phyloP scores from a whole-genome alignment of 2,888 invertebrate genomes.

The Cephus pulcher region DNA sequence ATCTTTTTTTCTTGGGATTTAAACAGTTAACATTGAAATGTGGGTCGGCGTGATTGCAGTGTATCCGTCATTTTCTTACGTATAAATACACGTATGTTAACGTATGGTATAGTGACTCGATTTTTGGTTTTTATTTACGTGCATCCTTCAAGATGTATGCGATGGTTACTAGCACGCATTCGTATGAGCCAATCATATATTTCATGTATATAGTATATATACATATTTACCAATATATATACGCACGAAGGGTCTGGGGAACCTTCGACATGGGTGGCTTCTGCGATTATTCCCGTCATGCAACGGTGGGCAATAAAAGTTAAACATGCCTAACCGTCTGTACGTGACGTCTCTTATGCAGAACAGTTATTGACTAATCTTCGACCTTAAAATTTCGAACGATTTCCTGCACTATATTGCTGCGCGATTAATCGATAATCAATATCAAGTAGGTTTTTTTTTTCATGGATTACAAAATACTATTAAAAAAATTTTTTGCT shows the following conservation, averaged over 20 bases:
- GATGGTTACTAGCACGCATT: not conserved
- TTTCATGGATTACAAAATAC: not conserved
- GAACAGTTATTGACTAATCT: slow-evolving; percentile 39
- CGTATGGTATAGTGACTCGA: not conserved
- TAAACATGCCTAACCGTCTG: slow-evolving; percentile 57
- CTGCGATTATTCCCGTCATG: slow-evolving; percentile 61
- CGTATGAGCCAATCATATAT: not conserved
- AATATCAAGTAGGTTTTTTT: not conserved
- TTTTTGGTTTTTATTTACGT: not conserved
- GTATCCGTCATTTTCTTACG: slow-evolving; percentile 23
- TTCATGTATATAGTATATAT: not conserved
- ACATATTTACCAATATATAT: not conserved
- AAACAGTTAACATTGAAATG: not conserved
- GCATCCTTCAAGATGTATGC: not conserved
- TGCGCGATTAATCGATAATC: not conserved
- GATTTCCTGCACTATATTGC: slow-evolving; percentile 16
- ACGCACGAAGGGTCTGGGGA: slow-evolving; percentile 20
- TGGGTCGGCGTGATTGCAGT: not conserved
- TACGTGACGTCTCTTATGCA: slow-evolving; percentile 49
- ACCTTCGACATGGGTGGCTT: slow-evolving; percentile 54
- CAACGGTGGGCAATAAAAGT: slow-evolving; percentile 54
- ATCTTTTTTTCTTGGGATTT: not conserved
- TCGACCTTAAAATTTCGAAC: slow-evolving; percentile 24
- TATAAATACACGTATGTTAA: not conserved
- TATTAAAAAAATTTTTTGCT: not conserved